These are phyloP conservation scores for Hybognathus amarus DNA, from an alignment of 2,797 vertebrate genomes.

Conservation along the genomic window DNA sequence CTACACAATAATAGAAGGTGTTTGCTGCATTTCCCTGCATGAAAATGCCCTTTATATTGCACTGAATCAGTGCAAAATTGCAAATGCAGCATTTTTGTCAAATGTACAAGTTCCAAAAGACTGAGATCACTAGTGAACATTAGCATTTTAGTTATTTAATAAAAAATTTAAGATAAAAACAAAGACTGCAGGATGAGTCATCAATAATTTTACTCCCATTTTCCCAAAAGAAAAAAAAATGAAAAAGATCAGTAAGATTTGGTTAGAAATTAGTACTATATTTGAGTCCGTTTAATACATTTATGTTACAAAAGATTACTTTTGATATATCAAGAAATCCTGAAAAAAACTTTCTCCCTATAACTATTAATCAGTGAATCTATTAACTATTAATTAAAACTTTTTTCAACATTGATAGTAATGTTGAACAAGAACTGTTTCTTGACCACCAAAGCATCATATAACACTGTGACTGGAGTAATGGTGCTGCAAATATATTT, in stretches of 20 bases:
- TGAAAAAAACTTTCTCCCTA: neutral
- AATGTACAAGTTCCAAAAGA: neutral
- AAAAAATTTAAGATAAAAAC: neutral
- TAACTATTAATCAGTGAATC: no score
- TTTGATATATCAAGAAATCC: neutral
- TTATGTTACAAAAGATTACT: neutral
- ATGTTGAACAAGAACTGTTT: neutral
- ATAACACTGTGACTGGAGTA: neutral
- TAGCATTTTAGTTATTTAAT: neutral
- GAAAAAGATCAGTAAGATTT: neutral
- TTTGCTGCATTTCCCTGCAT: neutral
- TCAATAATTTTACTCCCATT: neutral
- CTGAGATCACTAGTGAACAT: neutral
- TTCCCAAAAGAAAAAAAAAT: neutral
- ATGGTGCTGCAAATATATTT: neutral
- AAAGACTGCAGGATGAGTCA: neutral
- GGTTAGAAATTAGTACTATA: neutral
- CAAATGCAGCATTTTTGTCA: neutral
- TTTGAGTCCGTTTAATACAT: no score
- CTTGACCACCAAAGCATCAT: neutral
- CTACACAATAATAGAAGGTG: neutral
- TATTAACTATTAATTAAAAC: neutral
- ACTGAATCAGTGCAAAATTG: neutral
- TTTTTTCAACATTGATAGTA: neutral
- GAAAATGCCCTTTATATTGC: neutral